Base-by-base conservation (phyloP, 2,888 invertebrate species). In the Drosophila affinis region DNA sequence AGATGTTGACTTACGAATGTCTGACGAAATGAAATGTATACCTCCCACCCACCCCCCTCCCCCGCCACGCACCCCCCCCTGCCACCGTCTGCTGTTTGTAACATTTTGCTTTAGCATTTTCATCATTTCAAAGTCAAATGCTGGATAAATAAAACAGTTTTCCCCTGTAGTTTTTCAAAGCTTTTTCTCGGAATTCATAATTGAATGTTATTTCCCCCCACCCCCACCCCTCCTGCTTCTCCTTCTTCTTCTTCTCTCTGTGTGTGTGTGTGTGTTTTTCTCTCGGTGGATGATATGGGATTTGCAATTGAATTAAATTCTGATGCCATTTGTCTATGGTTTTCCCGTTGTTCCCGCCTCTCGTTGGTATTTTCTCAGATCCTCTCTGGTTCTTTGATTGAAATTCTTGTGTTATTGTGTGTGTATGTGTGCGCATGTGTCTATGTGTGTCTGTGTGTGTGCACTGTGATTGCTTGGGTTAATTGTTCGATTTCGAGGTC, bases 121-220 rank as follows among this genome's bases (percentile, higher is more conserved):
- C 67, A 68, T 67, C 71, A 71, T 72, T 64, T 72, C 71, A 64
- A 72, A 72, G 71, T 72, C 71, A 72, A 72, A 72, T 72, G 72
- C 58, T 72, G 63, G 64, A 72, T 72, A 72, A 72, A 72, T 72
- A 72, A 72, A 58, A 72, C 63, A 49, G 64, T 63, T 72, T 63
- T 72, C 64, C 57, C 39, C 39, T 45, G 68, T 67, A 67, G 67
- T 67, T 67, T 49, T 64, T 48, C 24, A 54, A 12, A 72, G 71
- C 63, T 24, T 49, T 58, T 63, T 53, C 72, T 58, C 53, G 24
- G 64, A 72, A 72, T 64, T 72, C 71, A 72, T 72, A 72, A 72
- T 72, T 72, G 71, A 72, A 72, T 72, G 73, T 64, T 72, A 63
- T 64, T 72, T 53, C 39, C 7, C 29, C 10, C 10, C 32, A 1